A percentile compares a stretch with the other conserved stretches of the same genome.
Conservation (phyloP, 2,113 vertebrate genomes). For the Brachirus orientalis region DNA sequence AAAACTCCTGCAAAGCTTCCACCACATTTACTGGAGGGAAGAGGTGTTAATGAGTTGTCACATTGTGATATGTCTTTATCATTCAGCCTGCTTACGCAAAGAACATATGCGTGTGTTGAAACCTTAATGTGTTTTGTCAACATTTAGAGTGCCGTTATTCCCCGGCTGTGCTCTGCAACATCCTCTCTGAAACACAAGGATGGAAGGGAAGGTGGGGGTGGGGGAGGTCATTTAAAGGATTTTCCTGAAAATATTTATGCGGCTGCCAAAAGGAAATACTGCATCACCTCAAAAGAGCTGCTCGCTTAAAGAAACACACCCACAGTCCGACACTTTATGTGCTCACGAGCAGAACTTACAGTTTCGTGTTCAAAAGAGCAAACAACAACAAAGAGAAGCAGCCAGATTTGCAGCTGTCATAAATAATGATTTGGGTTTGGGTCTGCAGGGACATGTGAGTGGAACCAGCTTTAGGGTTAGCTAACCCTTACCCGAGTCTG, state of each 20-base stretch:
- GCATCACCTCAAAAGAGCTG: slow-evolving; percentile 35
- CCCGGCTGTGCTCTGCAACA: slow-evolving; percentile 15
- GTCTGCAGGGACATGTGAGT: slow-evolving; percentile 25
- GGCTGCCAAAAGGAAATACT: slow-evolving; percentile 44
- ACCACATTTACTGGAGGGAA: slow-evolving; percentile 91
- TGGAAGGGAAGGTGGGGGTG: slow-evolving; percentile 28
- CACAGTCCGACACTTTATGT: not conserved
- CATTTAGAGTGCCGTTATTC: not conserved
- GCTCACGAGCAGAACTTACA: slow-evolving; percentile 8
- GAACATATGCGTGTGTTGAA: not conserved
- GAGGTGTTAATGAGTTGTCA: slow-evolving; percentile 12
- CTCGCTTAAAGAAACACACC: slow-evolving; percentile 47
- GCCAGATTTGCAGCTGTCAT: slow-evolving; percentile 31
- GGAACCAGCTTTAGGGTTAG: slow-evolving; percentile 17
- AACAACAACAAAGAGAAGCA: slow-evolving; percentile 44
- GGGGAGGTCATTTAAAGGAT: slow-evolving; percentile 43
- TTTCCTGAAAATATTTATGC: slow-evolving; percentile 53
- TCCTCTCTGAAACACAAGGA: slow-evolving; percentile 52
- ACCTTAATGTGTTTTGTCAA: not conserved
- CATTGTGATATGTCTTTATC: not conserved
- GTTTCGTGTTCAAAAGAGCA: slow-evolving; percentile 2
- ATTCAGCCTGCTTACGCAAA: not conserved
- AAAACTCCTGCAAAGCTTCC: slow-evolving; percentile 98
- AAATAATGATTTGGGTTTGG: slow-evolving; percentile 23
- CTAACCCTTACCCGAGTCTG: slow-evolving; percentile 15